Evolutionary conservation across 2,888 invertebrate species (phyloP).

Genomic region (Xestoiulus laeticollis): DNA sequence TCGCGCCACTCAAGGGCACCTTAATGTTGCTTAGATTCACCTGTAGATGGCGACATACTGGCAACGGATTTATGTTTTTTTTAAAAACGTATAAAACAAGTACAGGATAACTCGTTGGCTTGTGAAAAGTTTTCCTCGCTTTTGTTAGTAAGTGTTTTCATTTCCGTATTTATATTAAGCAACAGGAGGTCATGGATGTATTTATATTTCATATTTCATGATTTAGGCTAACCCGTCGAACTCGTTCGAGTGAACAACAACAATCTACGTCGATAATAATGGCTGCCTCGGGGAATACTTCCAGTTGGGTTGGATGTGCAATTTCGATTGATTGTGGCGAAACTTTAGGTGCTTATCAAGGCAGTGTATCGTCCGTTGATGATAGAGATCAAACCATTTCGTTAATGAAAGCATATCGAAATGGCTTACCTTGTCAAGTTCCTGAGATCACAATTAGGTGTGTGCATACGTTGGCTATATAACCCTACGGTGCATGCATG

Average conservation of each 20-base stretch:
- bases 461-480: slow-evolving; percentile 57
- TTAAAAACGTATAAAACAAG: no score
- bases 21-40: no score
- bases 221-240: no score
- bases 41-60: no score
- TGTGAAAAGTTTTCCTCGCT: not conserved
- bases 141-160: no score
- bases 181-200: no score
- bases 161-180: no score
- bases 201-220: no score
- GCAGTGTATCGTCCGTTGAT: slow-evolving; percentile 78
- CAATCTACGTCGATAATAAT: not conserved
- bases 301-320: slow-evolving; percentile 76
- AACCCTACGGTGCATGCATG: not conserved
- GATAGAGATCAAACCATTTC: slow-evolving; percentile 73
- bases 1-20: no score
- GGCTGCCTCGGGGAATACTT: not conserved
- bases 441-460: slow-evolving; percentile 74
- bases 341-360: slow-evolving; percentile 82
- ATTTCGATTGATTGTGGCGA: slow-evolving; percentile 85
- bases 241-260: not conserved
- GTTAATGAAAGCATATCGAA: slow-evolving; percentile 81
- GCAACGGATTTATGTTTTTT: not conserved
- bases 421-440: slow-evolving; percentile 75
- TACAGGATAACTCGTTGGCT: not conserved